Conservation (phyloP, 2,113 vertebrate genomes). For the Onychostruthus taczanowskii region DNA sequence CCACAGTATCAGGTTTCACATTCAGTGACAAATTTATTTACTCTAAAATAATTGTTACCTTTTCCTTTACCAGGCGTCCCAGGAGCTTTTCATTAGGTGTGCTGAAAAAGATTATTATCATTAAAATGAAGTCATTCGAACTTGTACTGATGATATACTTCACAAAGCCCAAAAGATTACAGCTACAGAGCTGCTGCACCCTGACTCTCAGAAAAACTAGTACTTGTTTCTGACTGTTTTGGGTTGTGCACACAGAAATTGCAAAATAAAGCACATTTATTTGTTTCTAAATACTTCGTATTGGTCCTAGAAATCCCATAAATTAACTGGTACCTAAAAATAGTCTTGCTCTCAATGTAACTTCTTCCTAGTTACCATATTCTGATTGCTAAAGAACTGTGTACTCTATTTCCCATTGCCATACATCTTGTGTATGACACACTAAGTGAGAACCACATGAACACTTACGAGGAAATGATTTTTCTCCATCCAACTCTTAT, state of each 20-base stretch:
- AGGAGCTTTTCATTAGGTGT: constrained; percentile 98
- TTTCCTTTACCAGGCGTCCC: constrained; percentile 95
- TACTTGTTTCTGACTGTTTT: neutral
- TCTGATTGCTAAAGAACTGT: neutral
- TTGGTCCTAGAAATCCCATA: neutral
- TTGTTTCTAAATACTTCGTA: neutral
- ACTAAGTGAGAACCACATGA: neutral
- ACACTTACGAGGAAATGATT: neutral
- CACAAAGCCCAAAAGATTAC: neutral
- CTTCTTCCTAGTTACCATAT: neutral
- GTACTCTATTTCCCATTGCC: neutral
- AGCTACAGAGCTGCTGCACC: neutral
- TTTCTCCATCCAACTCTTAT: neutral
- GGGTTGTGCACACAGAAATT: neutral
- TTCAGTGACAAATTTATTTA: neutral
- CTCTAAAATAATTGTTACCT: constrained; percentile 77
- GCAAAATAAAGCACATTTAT: neutral
- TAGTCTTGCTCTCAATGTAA: neutral
- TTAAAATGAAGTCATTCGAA: neutral
- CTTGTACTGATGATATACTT: neutral
- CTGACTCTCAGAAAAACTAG: neutral
- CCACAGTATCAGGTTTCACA: neutral
- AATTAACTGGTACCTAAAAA: neutral
- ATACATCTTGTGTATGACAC: neutral
- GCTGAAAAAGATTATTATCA: constrained; percentile 71